Conservation (phyloP, 2,797 vertebrate species). For the Silurus lanzhouensis region DNA sequence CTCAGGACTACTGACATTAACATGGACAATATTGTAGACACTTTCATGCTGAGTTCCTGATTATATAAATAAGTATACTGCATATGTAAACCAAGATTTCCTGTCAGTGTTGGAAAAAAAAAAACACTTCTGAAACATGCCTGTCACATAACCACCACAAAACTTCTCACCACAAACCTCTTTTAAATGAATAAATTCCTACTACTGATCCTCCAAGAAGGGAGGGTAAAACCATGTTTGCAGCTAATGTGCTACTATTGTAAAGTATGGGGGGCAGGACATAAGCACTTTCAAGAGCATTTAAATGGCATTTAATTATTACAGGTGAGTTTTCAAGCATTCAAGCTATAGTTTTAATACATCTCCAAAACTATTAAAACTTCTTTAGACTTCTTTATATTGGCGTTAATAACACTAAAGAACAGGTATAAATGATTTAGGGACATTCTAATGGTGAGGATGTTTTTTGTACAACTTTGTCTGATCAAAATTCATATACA, state of each 20-base stretch:
- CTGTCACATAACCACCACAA: not conserved
- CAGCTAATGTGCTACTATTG: not conserved
- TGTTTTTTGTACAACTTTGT: not conserved
- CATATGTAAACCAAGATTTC: not conserved
- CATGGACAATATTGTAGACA: not conserved
- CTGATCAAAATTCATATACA: not conserved
- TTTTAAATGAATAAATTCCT: not conserved
- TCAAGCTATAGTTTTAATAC: not conserved
- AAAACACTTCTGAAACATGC: too few relatives aligned
- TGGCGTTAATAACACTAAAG: not conserved
- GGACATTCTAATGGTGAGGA: not conserved
- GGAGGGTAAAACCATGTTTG: not conserved
- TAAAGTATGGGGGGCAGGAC: not conserved
- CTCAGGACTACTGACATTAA: not conserved
- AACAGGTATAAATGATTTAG: not conserved
- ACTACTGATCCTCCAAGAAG: not conserved
- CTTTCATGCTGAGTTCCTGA: not conserved
- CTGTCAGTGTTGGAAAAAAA: not conserved
- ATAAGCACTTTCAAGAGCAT: not conserved
- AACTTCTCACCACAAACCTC: not conserved
- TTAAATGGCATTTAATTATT: not conserved
- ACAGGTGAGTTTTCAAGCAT: not conserved
- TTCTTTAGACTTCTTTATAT: not conserved
- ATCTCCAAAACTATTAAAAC: not conserved
- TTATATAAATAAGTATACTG: too few relatives aligned